Conservation (phyloP, 2,797 vertebrate genomes). For the Ibycter americanus region DNA sequence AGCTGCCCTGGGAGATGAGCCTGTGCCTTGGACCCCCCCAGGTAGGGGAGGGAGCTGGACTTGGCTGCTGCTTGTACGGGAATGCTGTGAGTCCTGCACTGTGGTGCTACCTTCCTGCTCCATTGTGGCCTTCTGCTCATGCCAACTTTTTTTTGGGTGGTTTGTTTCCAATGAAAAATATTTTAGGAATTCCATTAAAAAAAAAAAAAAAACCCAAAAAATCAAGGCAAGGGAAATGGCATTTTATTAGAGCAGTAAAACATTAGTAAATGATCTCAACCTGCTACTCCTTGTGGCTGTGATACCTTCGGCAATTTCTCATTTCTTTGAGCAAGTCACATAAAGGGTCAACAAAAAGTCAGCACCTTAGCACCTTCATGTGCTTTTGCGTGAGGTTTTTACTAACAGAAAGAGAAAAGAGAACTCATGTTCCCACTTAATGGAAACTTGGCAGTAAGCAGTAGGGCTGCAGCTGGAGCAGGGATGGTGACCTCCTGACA, state of each 20-base stretch:
- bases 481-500: not conserved
- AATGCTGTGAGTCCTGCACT: rapidly evolving
- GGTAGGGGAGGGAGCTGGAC: not conserved
- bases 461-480: not conserved
- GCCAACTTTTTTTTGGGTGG: rapidly evolving
- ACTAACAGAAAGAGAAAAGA: not conserved
- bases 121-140: not conserved
- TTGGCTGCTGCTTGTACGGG: not conserved
- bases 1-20: not conserved
- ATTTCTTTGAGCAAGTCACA: not conserved
- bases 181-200: not conserved
- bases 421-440: not conserved
- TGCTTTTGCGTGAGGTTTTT: not conserved
- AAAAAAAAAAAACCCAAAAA: not conserved
- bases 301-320: not conserved
- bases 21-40: not conserved
- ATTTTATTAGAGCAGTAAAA: not conserved
- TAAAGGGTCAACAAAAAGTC: not conserved
- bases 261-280: not conserved
- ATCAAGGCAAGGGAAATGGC: not conserved
- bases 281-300: not conserved
- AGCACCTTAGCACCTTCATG: not conserved
- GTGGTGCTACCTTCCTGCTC: not conserved
- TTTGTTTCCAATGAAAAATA: not conserved
- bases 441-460: not conserved